Evolutionary conservation across 2,113 vertebrate genomes (phyloP), one percentile per base, ranked within the genome.

Genomic region (Madoqua kirkii): DNA sequence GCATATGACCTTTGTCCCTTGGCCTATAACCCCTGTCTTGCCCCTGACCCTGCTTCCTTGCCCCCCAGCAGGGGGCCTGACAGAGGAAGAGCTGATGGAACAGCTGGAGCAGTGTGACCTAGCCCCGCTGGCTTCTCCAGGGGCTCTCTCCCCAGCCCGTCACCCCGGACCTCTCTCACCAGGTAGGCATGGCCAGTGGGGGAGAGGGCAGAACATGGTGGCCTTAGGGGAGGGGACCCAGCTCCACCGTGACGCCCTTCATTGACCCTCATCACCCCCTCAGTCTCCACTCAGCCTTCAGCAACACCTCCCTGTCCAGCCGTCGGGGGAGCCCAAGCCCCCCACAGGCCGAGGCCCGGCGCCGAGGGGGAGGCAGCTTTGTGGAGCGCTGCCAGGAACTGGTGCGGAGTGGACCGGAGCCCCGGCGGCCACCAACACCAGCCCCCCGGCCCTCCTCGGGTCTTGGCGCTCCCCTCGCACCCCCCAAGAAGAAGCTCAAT

Each of bases 21-120:
- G 55, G 19, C 64, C 62, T 43, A 12, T 54, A 50, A 25, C 31
- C 82, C 86, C 14, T 54, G 23, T 59, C 45, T 78, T 54, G 36
- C 14, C 71, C 60, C 81, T 90, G 89, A 92, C 50, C 21, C 50
- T 9, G 11, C 12, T n/a, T 82, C 57, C 31, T 21, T 67, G 45
- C 7, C 36, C 98, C 99, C 98, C 99, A 52, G 97, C 99, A 11
- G 99, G 99, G 2, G 99, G 99, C 6, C 99, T 99, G 2, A 99
- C 99, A 0, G 99, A 99, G 92, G 99, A 99, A 91, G 99, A 99
- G 98, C 98, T 99, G 43, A 98, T 99, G 98, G 98, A 99, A 92
- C 99, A 99, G 92, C 87, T 99, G 98, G 99, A 99, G 94, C 99
- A 99, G 92, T 99, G 99, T 33, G 99, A 99, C 98, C 96, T 99